phyloP scores from a whole-genome alignment of 2,797 vertebrate species.

The Pseudochaenichthys georgianus region DNA sequence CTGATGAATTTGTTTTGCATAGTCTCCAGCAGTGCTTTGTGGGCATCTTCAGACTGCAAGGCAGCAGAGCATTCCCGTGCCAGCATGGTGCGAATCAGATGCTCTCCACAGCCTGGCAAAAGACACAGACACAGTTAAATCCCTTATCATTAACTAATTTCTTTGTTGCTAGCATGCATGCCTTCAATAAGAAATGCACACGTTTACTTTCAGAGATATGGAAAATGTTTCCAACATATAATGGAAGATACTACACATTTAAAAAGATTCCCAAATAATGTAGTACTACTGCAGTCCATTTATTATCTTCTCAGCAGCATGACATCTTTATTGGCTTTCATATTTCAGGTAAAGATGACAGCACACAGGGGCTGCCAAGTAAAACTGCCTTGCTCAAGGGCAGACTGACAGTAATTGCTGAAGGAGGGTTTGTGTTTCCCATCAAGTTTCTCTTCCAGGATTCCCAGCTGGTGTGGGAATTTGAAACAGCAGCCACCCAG shows the following conservation, averaged over 20 bases:
- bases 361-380: constrained; percentile 5
- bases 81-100: constrained; percentile 97
- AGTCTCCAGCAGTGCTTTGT: constrained; percentile 97
- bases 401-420: constrained; percentile 40
- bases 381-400: constrained; percentile 62
- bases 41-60: constrained; percentile 97
- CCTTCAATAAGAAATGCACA: constrained; percentile 12
- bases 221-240: background rate
- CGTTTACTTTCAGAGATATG: constrained; percentile 11
- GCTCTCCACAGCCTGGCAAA: constrained; percentile 95
- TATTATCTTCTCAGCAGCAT: background rate
- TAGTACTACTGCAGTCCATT: constrained; percentile 9
- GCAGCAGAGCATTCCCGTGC: constrained; percentile 97
- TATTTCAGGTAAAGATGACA: constrained; percentile 36
- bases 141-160: background rate
- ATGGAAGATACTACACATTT: constrained; percentile 32
- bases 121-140: constrained; percentile 44
- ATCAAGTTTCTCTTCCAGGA: constrained; percentile 40
- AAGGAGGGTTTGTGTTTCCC: constrained; percentile 42
- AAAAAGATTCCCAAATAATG: constrained; percentile 15
- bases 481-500: constrained; percentile 51
- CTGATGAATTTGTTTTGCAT: constrained; percentile 99
- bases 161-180: background rate
- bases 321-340: constrained; percentile 20
- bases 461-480: constrained; percentile 61